Evolutionary conservation across 2,797 vertebrate species (phyloP), one percentile per base, ranked within the genome.

Genomic region (Pterois miles): DNA sequence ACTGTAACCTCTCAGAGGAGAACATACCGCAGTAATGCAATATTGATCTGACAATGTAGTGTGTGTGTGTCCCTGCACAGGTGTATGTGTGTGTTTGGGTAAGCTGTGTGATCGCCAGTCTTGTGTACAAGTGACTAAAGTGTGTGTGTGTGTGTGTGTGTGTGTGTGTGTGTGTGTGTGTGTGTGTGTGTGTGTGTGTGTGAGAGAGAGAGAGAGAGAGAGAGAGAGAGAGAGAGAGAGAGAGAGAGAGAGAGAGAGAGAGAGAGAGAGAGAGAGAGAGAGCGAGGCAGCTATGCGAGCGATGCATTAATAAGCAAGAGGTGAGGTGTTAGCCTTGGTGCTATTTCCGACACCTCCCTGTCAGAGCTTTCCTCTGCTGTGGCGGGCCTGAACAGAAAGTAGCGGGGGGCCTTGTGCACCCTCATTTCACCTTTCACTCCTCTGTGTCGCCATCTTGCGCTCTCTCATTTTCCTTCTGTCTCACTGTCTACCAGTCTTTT

Each of bases 1-100:
- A 91, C 88, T 85, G 88, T 82, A 87, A 78, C 83, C 83, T 89
- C 90, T 88, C 83, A 85, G 76, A 89, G 87, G 86, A 90, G 89
- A 92, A 92, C 90, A 93, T 80, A 83, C 83, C 58, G 74, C 89
- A 86, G 86, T 93, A 93, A 93, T 94, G 88, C 91, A 93, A 88
- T 93, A 93, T 94, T 93, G 93, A 94, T 93, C 89, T 90, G 88
- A 89, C 85, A 85, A 67, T 78, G 80, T 81, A 76, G 65, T 77
- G 62, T 74, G 81, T 69, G 83, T 84, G 33, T 65, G 77, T 74
- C 27, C 31, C 38, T 40, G 38, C 54, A 66, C 67, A 64, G 72
- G 48, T 85, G 74, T 78, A 70, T 82, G 36, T 79, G 65, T 85
- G 63, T 82, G 65, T 84, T 71, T 68, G 59, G 29, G 25, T 78